phyloP scores from a whole-genome alignment of 2,888 invertebrate genomes.

The Adelognathus sp. region DNA sequence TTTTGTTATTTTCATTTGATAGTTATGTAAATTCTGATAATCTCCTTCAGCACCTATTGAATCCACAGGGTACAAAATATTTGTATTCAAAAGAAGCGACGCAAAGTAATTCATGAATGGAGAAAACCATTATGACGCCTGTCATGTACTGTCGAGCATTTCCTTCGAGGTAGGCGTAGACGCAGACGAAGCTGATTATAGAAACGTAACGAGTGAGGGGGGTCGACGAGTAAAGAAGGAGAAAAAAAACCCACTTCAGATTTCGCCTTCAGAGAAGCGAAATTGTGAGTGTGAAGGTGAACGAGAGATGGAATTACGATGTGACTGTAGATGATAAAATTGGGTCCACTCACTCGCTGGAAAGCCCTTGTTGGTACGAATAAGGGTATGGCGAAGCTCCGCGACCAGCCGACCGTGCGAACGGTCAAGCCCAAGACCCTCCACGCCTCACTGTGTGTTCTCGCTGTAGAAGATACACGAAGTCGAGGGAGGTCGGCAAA shows the following conservation, averaged over 20 bases:
- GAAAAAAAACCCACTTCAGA: neutral
- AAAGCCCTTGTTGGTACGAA: slow-evolving; percentile 45
- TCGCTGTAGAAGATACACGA: slow-evolving; percentile 10
- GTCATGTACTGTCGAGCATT: too few species aligned
- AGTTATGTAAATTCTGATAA: too few species aligned
- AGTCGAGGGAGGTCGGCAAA: slow-evolving; percentile 51
- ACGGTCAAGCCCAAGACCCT: slow-evolving; percentile 41
- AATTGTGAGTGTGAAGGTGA: slow-evolving; percentile 13
- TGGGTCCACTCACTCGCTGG: slow-evolving; percentile 49
- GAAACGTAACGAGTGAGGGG: neutral
- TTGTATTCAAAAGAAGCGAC: too few species aligned
- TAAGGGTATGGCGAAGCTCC: slow-evolving; percentile 34
- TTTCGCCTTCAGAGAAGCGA: neutral
- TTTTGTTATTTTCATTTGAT: too few species aligned
- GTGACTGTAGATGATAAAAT: slow-evolving; percentile 56
- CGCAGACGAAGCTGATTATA: neutral
- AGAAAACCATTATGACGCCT: too few species aligned
- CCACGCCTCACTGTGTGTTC: slow-evolving; percentile 17
- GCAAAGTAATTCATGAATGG: too few species aligned
- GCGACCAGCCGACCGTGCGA: slow-evolving; percentile 36
- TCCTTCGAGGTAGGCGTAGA: neutral
- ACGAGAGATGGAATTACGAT: slow-evolving; percentile 31
- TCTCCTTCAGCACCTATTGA: too few species aligned
- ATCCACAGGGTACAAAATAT: too few species aligned
- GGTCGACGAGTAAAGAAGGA: neutral